Conservation (phyloP, 2,888 invertebrate species). For the Aspidapion aeneum region DNA sequence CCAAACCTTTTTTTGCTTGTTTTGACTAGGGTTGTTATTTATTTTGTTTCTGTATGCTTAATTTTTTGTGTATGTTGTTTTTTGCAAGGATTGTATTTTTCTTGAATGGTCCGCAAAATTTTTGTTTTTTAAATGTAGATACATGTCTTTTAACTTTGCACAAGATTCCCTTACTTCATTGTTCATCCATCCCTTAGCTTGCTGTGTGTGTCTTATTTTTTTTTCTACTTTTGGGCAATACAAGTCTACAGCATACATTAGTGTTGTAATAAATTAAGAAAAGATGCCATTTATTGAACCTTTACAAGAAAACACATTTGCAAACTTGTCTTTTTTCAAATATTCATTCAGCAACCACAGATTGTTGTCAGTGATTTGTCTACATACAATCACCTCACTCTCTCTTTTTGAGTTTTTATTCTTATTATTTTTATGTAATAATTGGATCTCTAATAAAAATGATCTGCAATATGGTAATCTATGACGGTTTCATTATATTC, state of each 20-base stretch:
- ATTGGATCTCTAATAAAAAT: neutral
- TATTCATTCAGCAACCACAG: neutral
- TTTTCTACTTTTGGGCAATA: neutral
- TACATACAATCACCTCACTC: neutral
- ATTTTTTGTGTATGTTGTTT: too few species aligned
- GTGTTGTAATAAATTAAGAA: neutral
- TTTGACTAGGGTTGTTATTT: too few species aligned
- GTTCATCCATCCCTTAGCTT: neutral
- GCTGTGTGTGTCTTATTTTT: neutral
- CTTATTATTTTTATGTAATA: too few species aligned
- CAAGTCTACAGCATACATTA: neutral
- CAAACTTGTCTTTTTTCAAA: neutral
- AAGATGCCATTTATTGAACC: neutral
- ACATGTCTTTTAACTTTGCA: too few species aligned
- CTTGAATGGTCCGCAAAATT: too few species aligned
- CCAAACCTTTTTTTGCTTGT: too few species aligned
- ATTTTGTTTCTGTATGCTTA: too few species aligned
- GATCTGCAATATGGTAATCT: neutral
- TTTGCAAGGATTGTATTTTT: too few species aligned
- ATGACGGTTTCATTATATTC: neutral
- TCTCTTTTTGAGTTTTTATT: too few species aligned
- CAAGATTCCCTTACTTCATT: too few species aligned
- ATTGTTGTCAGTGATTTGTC: neutral
- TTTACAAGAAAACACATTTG: neutral
- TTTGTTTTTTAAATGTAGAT: too few species aligned